Conservation (phyloP, 2,888 invertebrate species). For the Hedychridium roseum region DNA sequence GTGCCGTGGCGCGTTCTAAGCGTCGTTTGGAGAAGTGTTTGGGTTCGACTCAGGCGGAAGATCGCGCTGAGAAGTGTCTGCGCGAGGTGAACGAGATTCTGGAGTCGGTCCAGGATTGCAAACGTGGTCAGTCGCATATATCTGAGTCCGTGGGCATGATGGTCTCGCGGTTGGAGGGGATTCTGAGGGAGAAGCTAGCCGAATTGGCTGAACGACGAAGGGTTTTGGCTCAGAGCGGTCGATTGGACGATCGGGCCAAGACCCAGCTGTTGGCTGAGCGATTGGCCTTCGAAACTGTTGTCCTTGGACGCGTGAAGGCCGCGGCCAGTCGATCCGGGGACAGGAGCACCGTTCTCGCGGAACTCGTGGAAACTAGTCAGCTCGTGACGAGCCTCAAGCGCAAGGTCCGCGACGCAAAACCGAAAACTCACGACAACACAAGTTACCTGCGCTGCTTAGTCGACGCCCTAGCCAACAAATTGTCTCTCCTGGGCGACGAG, state of each 20-base stretch:
- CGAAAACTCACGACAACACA: conserved; percentile 60
- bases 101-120: conserved; percentile 53
- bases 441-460: conserved; percentile 75
- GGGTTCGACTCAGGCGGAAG: conserved; percentile 55
- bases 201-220: conserved; percentile 76
- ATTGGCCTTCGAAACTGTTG: conserved; percentile 81
- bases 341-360: conserved; percentile 58
- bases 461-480: conserved; percentile 77
- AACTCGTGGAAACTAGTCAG: conserved; percentile 80
- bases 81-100: conserved; percentile 57
- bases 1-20: conserved; percentile 53
- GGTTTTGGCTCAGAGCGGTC: conserved; percentile 72
- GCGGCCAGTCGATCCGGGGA: conserved; percentile 47
- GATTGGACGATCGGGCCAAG: conserved; percentile 74
- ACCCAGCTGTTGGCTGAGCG: conserved; percentile 80
- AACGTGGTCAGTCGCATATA: conserved; percentile 47
- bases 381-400: conserved; percentile 76
- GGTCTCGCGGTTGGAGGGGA: conserved; percentile 68
- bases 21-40: conserved; percentile 54
- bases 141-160: conserved; percentile 52
- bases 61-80: conserved; percentile 57
- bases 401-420: conserved; percentile 62
- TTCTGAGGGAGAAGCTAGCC: conserved; percentile 74
- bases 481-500: conserved; percentile 60
- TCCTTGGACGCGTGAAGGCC: conserved; percentile 66